Evolutionary conservation across 2,113 vertebrate genomes (phyloP), one percentile per base, ranked within the genome.

Genomic region (Neodon shergylaensis): DNA sequence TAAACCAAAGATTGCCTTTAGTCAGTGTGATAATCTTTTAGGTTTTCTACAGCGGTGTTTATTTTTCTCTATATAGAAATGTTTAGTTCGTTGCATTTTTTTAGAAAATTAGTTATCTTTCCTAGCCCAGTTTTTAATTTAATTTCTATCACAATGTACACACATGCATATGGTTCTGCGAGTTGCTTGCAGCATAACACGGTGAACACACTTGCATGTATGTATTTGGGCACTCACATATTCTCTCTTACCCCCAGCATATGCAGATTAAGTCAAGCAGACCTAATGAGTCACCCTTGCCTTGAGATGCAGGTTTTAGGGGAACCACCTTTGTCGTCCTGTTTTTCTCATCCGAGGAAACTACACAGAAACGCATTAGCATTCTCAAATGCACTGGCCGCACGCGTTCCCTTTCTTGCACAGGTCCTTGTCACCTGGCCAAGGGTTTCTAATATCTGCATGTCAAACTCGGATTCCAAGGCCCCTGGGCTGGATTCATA

Each of bases 11-110:
- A n/a, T 72, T 95, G 70, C 4, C 42, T 96, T 95, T 96, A 97
- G 94, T 94, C 36, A 95, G 61, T 28, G n/a, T 8, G 90, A 33
- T 97, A 95, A 95, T 96, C 95, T 95, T 95, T 6, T 31, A 19
- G 47, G 54, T 85, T 33, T 91, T 44, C 61, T 88, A 0, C 19
- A 77, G 4, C 4, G 54, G 42, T 16, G 12, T 92, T 85, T 95
- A 72, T 95, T 97, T 97, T 94, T 96, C 95, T 96, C 10, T 88
- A 86, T 58, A 94, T 89, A 95, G 49, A 95, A 95, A n/a, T 78
- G 52, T 77, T 96, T 90, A 73, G 82, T 52, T 94, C 92, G 87
- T 54, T 42, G 22, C 72, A 78, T 36, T 65, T 79, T 79, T 94
- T 91, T 68, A 4, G 16, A 39, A 81, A 33, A 19, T 83, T 66